Percentiles rank a stretch among this genome's conserved stretches.
phyloP scores from a whole-genome alignment of 2,797 vertebrate species.

The Myotis vivesi region DNA sequence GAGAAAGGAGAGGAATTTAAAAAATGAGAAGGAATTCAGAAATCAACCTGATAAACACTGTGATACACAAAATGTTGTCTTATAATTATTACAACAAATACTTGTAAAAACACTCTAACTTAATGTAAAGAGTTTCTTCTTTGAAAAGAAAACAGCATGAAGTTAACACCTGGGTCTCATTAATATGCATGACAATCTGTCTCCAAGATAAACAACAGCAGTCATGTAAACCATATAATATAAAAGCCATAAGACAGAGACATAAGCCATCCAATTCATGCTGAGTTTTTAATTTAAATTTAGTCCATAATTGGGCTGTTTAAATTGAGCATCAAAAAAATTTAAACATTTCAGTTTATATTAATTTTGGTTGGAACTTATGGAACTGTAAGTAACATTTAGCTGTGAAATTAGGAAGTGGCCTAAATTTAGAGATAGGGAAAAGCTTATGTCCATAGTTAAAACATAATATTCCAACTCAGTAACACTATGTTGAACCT shows the following conservation, averaged over 20 bases:
- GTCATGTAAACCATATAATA: conserved; percentile 86
- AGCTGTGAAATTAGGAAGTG: conserved; percentile 32
- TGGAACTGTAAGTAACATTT: conserved; percentile 64
- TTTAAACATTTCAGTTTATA: conserved; percentile 70
- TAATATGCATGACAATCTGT: conserved; percentile 87
- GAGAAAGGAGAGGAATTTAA: conserved; percentile 20
- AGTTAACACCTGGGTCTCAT: conserved; percentile 87
- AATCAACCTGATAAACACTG: conserved; percentile 38
- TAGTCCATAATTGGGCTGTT: conserved; percentile 80
- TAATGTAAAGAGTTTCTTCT: conserved; percentile 81
- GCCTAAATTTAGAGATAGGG: neutral
- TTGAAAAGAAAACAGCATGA: conserved; percentile 81
- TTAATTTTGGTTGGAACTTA: conserved; percentile 69
- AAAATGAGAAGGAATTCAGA: conserved; percentile 43
- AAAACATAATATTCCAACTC: conserved; percentile 2
- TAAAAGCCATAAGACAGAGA: conserved; percentile 84
- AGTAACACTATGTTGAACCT: conserved; percentile 29
- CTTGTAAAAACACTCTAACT: conserved; percentile 76
- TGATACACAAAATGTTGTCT: conserved; percentile 31
- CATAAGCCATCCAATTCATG: conserved; percentile 80
- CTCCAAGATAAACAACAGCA: conserved; percentile 85
- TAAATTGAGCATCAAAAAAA: conserved; percentile 78
- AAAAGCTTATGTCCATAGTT: neutral
- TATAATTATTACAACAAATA: conserved; percentile 83
- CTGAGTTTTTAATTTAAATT: conserved; percentile 86